Evolutionary conservation across 2,113 vertebrate species (phyloP).

Genomic region (Passerina amoena): DNA sequence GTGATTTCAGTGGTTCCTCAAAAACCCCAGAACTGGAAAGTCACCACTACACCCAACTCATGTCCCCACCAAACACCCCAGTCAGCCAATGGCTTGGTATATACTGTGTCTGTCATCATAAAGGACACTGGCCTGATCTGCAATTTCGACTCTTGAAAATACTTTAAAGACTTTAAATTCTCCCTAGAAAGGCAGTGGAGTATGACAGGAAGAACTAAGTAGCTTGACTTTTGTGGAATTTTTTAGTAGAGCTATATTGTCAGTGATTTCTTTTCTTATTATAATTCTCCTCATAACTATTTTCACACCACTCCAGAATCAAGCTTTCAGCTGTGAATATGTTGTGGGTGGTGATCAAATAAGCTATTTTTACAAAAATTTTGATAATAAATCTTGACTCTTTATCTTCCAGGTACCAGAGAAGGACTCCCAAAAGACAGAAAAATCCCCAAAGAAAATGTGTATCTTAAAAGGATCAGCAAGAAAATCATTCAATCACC

Average conservation of each 20-base stretch:
- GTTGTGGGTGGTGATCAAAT: background rate
- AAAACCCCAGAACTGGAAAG: background rate
- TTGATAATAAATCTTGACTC: background rate
- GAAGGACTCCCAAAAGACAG: background rate
- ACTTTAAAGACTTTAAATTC: background rate
- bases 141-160: background rate
- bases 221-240: background rate
- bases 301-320: background rate
- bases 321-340: background rate
- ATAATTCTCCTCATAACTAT: background rate
- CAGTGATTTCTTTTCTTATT: background rate
- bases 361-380: background rate
- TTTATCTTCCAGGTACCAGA: background rate
- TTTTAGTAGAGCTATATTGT: background rate
- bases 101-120: background rate
- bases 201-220: background rate
- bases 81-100: background rate
- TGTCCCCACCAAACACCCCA: accelerated
- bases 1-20: background rate
- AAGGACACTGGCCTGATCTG: background rate
- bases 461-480: background rate
- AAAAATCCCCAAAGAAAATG: background rate
- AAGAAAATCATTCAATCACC: background rate
- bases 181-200: background rate
- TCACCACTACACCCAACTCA: background rate